phyloP scores from a whole-genome alignment of 2,797 vertebrate genomes.

The Onychomys torridus region DNA sequence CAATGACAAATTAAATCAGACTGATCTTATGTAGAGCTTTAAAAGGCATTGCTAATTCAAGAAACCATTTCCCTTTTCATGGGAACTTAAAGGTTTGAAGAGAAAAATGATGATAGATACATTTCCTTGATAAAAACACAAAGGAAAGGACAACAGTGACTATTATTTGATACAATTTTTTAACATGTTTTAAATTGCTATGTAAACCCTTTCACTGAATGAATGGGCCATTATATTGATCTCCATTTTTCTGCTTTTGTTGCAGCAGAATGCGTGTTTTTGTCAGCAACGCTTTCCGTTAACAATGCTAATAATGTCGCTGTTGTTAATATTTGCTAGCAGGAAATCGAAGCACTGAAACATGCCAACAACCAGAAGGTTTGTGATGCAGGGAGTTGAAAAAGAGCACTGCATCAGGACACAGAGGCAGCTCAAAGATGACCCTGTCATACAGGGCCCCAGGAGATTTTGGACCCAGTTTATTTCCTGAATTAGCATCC shows the following conservation, averaged over 20 bases:
- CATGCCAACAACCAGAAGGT: not conserved
- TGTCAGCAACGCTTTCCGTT: slow-evolving; percentile 14
- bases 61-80: not conserved
- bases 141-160: not conserved
- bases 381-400: accelerated
- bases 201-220: not conserved
- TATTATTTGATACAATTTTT: slow-evolving; percentile 1
- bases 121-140: not conserved
- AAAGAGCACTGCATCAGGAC: accelerated
- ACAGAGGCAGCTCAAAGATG: accelerated
- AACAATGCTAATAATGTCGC: slow-evolving; percentile 10
- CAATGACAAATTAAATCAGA: slow-evolving; percentile 22
- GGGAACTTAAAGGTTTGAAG: not conserved
- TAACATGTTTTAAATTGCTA: slow-evolving; percentile 1
- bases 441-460: accelerated
- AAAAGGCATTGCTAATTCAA: not conserved
- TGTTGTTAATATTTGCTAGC: not conserved
- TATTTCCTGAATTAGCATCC: not conserved
- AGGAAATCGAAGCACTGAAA: not conserved
- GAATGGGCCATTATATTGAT: not conserved
- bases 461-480: not conserved
- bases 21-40: slow-evolving; percentile 6
- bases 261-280: slow-evolving; percentile 13
- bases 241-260: slow-evolving; percentile 47
- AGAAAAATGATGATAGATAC: not conserved